Percentiles rank a stretch among this genome's conserved stretches.
phyloP scores from a whole-genome alignment of 1,140 invertebrate genomes.

The Chlorops oryzae region DNA sequence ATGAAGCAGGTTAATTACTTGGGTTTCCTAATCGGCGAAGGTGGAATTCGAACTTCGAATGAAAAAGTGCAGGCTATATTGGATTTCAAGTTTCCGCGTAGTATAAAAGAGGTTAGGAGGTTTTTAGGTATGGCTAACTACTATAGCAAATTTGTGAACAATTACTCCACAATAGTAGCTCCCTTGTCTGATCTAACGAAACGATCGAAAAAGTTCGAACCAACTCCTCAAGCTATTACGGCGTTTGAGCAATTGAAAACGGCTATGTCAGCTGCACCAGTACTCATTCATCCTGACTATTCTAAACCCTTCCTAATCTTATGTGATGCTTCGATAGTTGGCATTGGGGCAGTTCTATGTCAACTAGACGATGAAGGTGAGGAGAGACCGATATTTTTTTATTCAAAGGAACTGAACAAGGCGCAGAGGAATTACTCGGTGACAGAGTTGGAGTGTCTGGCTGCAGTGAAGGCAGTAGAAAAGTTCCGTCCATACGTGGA shows the following conservation, averaged over 20 bases:
- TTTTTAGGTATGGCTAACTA: conserved; percentile 49
- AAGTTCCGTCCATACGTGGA: conserved; percentile 47
- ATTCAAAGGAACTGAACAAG: neutral
- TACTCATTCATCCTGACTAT: conserved; percentile 40
- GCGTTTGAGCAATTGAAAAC: conserved; percentile 36
- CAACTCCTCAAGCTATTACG: conserved; percentile 21
- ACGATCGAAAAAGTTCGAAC: neutral
- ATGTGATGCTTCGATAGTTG: conserved; percentile 39
- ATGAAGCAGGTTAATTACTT: conserved; percentile 24
- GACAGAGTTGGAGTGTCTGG: conserved; percentile 6
- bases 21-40: conserved; percentile 20
- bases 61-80: conserved; percentile 20
- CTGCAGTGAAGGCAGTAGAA: conserved; percentile 31
- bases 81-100: conserved; percentile 24
- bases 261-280: conserved; percentile 29
- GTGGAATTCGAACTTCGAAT: conserved; percentile 12
- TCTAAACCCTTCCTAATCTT: conserved; percentile 34
- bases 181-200: conserved; percentile 20
- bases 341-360: conserved; percentile 36
- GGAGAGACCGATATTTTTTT: conserved; percentile 21
- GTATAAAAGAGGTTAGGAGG: conserved; percentile 30
- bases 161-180: conserved; percentile 44
- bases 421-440: conserved; percentile 2
- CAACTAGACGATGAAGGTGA: conserved; percentile 24
- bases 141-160: conserved; percentile 41